Evolutionary conservation across 2,888 invertebrate species (phyloP).

Genomic region (Exocentrus adspersus): DNA sequence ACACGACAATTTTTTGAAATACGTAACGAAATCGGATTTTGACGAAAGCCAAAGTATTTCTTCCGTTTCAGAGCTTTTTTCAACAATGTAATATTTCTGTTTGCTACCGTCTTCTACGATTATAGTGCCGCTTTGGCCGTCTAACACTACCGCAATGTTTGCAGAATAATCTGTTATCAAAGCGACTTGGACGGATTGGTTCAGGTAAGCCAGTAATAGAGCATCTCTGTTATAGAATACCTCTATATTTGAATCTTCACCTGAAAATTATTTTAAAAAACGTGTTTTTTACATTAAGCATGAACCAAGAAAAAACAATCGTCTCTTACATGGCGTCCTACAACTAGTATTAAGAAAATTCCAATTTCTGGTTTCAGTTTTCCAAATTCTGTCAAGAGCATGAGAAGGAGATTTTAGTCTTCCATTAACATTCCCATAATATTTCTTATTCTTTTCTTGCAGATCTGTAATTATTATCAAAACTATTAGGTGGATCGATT

Average conservation of each 20-base stretch:
- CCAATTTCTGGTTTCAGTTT: too few species aligned
- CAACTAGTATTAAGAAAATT: too few species aligned
- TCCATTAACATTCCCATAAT: too few species aligned
- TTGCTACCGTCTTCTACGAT: background rate
- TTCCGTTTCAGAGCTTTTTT: background rate
- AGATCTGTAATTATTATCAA: too few species aligned
- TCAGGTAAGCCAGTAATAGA: constrained; percentile 2
- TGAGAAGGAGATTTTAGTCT: too few species aligned
- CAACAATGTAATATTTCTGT: background rate
- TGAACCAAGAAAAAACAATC: too few species aligned
- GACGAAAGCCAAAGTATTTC: background rate
- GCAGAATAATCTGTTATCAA: constrained; percentile 15
- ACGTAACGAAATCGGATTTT: constrained; percentile 18
- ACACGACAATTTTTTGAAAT: constrained; percentile 19
- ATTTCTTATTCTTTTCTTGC: too few species aligned
- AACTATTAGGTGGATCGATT: too few species aligned
- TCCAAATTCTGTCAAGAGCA: too few species aligned
- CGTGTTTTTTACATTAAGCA: too few species aligned
- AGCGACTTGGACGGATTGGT: constrained; percentile 11
- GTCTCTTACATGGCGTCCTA: too few species aligned
- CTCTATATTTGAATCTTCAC: background rate
- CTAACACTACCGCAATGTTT: constrained; percentile 4
- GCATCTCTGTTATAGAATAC: constrained; percentile 5
- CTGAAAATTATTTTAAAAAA: constrained; percentile 1
- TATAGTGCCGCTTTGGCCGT: constrained; percentile 23